phyloP scores from a whole-genome alignment of 2,888 invertebrate genomes.

The Eristalis pertinax region DNA sequence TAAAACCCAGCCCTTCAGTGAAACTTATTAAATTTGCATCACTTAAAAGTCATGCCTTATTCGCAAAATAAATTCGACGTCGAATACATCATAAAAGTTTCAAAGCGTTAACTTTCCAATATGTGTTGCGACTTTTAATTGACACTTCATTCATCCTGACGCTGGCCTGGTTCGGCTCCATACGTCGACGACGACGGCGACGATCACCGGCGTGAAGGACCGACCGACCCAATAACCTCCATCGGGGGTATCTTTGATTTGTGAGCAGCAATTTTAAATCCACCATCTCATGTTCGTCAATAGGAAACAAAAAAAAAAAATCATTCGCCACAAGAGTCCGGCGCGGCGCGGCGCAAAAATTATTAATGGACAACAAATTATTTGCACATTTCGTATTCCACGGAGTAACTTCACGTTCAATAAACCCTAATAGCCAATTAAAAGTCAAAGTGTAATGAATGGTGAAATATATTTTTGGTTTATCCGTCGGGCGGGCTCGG shows the following conservation, averaged over 20 bases:
- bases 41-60: background rate
- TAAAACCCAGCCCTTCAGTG: no score
- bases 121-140: background rate
- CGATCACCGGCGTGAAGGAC: no score
- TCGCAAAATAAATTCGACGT: background rate
- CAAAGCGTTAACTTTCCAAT: background rate
- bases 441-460: slow-evolving; percentile 67
- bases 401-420: slow-evolving; percentile 60
- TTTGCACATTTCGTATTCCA: slow-evolving; percentile 40
- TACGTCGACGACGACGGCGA: background rate
- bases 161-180: background rate
- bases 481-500: background rate
- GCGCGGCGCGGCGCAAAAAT: slow-evolving; percentile 8
- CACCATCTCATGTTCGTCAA: background rate
- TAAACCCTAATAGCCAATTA: slow-evolving; percentile 66
- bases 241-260: background rate
- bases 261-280: background rate
- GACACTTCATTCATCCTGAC: background rate
- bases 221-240: background rate
- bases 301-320: slow-evolving; percentile 24
- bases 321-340: slow-evolving; percentile 2
- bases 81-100: background rate
- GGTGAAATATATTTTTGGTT: slow-evolving; percentile 61
- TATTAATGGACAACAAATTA: slow-evolving; percentile 59
- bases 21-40: background rate